These are phyloP conservation scores for Acholoe squamosa DNA, from an alignment of 2,888 invertebrate species.

Conservation along the genomic window DNA sequence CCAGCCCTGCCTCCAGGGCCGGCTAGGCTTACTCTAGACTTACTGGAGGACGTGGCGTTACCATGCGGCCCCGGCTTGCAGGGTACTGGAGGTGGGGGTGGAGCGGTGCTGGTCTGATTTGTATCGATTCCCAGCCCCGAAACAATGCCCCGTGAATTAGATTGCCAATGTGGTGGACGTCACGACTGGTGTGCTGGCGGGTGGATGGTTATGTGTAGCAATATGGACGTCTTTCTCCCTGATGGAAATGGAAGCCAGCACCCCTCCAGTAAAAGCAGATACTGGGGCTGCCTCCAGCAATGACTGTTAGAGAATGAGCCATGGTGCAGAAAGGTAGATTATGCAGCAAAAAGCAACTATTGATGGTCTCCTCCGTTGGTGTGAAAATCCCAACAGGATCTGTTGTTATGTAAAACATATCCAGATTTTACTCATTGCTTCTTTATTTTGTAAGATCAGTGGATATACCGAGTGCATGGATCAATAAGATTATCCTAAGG, in stretches of 20 bases:
- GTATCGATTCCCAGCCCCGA: constrained; percentile 6
- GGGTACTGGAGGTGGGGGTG: neutral
- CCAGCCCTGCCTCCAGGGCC: neutral
- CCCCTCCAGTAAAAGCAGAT: too few relatives aligned
- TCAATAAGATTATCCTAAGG: too few relatives aligned
- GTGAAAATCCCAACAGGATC: too few relatives aligned
- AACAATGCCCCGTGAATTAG: constrained; percentile 43
- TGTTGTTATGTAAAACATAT: too few relatives aligned
- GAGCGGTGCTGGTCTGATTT: neutral
- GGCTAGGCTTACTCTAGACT: neutral
- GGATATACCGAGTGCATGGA: too few relatives aligned
- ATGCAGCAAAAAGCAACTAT: too few relatives aligned
- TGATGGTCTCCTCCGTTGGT: too few relatives aligned
- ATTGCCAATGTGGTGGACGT: constrained; percentile 32
- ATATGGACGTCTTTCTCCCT: neutral
- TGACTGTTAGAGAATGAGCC: neutral
- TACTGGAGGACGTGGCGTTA: neutral
- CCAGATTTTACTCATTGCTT: too few relatives aligned
- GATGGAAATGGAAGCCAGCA: neutral
- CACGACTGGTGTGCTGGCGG: neutral
- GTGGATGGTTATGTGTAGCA: constrained; percentile 14
- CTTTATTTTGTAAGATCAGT: too few relatives aligned
- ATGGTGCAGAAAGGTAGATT: too few relatives aligned
- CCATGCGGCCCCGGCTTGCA: too few relatives aligned
- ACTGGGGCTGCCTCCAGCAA: neutral